A percentile compares a stretch with the other conserved stretches of the same genome.
Evolutionary conservation across 2,888 invertebrate species (phyloP).

Genomic region (Drosophila siamana): DNA sequence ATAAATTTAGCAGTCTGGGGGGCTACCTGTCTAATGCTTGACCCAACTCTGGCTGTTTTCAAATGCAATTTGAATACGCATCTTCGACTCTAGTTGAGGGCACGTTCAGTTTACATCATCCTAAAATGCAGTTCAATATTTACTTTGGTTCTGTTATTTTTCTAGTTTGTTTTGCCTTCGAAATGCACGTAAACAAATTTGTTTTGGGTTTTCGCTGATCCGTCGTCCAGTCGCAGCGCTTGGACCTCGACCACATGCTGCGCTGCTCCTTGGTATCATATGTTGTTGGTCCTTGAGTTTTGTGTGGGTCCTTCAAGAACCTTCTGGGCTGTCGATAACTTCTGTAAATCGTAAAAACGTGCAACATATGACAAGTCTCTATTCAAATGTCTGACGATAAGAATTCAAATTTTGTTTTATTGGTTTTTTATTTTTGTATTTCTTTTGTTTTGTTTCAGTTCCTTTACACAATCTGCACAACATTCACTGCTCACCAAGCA

Average conservation of each 20-base stretch:
- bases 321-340: conserved; percentile 33
- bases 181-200: conserved; percentile 67
- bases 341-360: conserved; percentile 41
- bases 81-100: not conserved
- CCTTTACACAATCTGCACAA: conserved; percentile 27
- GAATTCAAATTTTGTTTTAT: not conserved
- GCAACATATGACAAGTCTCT: conserved; percentile 31
- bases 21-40: conserved; percentile 38
- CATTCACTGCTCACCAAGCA: conserved; percentile 37
- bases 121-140: conserved; percentile 50
- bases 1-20: conserved; percentile 16
- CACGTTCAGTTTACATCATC: conserved; percentile 57
- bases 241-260: conserved; percentile 66
- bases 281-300: conserved; percentile 39
- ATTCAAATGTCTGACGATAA: conserved; percentile 2
- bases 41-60: conserved; percentile 14
- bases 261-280: conserved; percentile 38
- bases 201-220: conserved; percentile 51
- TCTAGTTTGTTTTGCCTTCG: conserved; percentile 9
- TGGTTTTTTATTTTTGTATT: not conserved
- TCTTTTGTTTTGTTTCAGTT: conserved; percentile 43
- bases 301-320: conserved; percentile 43
- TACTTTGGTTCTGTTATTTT: conserved; percentile 34
- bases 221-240: conserved; percentile 15
- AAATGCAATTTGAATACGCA: conserved; percentile 65